Percentiles rank a stretch among this genome's conserved stretches.
Evolutionary conservation across 2,888 invertebrate species (phyloP).

Genomic region (Dasysyrphus albostriatus): DNA sequence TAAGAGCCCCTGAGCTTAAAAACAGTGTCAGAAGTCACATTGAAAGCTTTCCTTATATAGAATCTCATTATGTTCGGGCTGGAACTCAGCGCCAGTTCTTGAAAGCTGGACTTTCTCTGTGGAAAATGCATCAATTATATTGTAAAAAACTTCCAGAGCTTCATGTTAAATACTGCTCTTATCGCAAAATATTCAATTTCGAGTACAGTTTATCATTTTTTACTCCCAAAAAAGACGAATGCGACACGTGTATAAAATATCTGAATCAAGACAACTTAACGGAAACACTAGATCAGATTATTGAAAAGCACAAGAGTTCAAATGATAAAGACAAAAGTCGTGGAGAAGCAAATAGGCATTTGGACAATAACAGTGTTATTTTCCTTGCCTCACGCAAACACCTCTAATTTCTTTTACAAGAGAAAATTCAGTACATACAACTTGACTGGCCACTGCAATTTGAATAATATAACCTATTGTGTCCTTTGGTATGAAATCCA

Average conservation of each 20-base stretch:
- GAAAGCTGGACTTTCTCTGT: too few species aligned
- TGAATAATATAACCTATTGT: too few species aligned
- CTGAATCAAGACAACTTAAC: neutral
- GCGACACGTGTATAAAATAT: neutral
- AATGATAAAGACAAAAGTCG: neutral
- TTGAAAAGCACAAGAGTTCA: neutral
- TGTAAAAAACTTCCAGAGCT: too few species aligned
- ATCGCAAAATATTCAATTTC: neutral
- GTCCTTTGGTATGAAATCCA: too few species aligned
- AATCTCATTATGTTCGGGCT: neutral
- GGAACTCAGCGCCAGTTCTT: neutral
- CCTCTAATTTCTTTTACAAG: too few species aligned
- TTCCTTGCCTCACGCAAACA: too few species aligned
- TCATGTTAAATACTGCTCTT: too few species aligned
- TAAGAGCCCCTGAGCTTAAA: neutral
- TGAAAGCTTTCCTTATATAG: neutral
- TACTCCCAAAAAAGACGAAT: neutral
- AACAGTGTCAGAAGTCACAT: neutral
- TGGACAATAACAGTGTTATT: too few species aligned
- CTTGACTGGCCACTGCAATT: too few species aligned
- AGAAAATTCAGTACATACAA: too few species aligned
- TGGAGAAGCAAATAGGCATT: too few species aligned
- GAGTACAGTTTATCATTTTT: neutral
- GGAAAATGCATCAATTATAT: too few species aligned
- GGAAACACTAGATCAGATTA: neutral